Conservation (phyloP, 2,888 invertebrate genomes). For the Pyrrhia umbra region DNA sequence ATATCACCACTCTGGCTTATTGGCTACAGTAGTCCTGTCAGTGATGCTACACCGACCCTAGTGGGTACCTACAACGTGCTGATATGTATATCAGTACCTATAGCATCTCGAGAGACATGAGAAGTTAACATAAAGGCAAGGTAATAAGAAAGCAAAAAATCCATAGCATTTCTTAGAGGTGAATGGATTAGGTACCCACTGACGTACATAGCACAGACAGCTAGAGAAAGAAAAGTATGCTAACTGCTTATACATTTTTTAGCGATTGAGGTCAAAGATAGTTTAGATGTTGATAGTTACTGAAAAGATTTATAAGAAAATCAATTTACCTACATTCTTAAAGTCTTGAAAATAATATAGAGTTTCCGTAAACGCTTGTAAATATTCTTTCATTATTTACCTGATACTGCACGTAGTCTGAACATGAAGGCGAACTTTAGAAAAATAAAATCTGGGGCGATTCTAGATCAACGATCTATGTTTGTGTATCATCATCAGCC, state of each 20-base stretch:
- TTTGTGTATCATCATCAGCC: no score
- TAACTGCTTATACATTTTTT: neutral
- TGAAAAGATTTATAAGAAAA: constrained; percentile 17
- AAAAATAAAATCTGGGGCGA: constrained; percentile 6
- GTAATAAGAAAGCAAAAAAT: neutral
- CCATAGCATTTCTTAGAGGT: neutral
- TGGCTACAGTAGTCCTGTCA: no score
- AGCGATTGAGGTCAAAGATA: constrained; percentile 1
- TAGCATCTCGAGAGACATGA: no score
- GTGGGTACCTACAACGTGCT: no score
- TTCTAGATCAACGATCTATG: neutral
- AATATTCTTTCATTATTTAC: constrained; percentile 17
- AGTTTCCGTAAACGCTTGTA: constrained; percentile 21
- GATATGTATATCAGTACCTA: no score
- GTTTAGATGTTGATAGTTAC: neutral
- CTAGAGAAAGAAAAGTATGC: neutral
- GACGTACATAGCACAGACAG: neutral
- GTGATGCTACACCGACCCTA: no score
- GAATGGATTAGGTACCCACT: neutral
- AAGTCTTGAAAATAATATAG: constrained; percentile 17
- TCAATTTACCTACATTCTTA: constrained; percentile 10
- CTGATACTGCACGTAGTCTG: constrained; percentile 6
- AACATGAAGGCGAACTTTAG: neutral
- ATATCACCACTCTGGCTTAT: no score
- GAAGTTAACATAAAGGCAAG: no score